phyloP scores from a whole-genome alignment of 2,888 invertebrate species.

The Creontiades dilutus region DNA sequence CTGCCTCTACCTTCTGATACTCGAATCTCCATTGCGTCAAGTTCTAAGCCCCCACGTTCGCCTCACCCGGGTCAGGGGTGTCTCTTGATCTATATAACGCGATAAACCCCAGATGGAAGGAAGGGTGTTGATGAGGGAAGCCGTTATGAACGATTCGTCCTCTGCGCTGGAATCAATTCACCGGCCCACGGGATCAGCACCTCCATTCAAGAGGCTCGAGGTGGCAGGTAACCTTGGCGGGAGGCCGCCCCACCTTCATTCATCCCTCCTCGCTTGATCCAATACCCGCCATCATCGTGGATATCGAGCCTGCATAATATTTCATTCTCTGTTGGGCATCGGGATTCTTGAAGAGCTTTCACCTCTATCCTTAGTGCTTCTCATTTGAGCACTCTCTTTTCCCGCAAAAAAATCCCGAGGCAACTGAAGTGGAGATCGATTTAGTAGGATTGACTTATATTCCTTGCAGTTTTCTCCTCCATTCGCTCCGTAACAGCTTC shows the following conservation, averaged over 20 bases:
- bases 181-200: slow-evolving; percentile 16
- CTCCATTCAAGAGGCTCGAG: slow-evolving; percentile 3
- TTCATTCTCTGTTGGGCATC: not conserved
- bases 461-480: not conserved
- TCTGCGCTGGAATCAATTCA: slow-evolving; percentile 15
- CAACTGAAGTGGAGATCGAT: not conserved
- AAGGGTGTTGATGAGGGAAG: slow-evolving; percentile 33
- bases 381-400: slow-evolving; percentile 13
- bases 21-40: no score
- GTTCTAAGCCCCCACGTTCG: not conserved
- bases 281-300: slow-evolving; percentile 30
- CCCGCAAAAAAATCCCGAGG: not conserved
- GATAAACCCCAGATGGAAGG: not conserved
- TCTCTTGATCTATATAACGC: not conserved
- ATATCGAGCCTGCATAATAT: slow-evolving; percentile 22
- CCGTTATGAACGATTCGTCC: slow-evolving; percentile 2
- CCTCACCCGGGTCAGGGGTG: not conserved
- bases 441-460: not conserved
- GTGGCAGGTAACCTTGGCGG: not conserved
- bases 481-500: no score
- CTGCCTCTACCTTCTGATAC: no score
- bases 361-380: not conserved
- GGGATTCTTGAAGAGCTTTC: not conserved
- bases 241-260: not conserved
- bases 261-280: slow-evolving; percentile 15